Evolutionary conservation across 2,797 vertebrate species (phyloP), one percentile per base, ranked within the genome.

Genomic region (Melanotaenia parkinsoni): DNA sequence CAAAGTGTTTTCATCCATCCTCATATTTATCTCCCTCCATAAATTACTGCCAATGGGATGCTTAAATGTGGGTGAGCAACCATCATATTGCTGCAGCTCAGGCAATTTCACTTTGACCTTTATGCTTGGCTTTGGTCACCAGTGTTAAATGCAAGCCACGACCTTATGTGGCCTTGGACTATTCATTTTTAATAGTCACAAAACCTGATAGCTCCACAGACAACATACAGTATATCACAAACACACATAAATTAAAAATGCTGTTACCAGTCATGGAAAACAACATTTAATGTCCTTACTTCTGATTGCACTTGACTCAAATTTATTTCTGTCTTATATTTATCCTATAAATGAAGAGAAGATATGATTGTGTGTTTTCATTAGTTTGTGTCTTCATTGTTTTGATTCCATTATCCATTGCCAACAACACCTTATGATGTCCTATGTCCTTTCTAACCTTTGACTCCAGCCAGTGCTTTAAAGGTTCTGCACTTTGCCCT

Each of bases 21-120:
- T 69, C 81, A 79, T 74, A 86, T 93, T 94, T 94, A 95, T 93
- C 93, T 94, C 82, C 76, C 66, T 74, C 82, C 91, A 94, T 95
- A 95, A 95, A 95, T 95, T 94, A 95, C 85, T 85, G 86, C 82
- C 92, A 90, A 87, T 84, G 83, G 87, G 87, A 94, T 93, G 92
- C 92, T 92, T 92, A 92, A 90, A 94, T 91, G 85, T 82, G 86
- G 84, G 91, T 80, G 83, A 82, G 86, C 78, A 82, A 85, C 88
- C 62, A 67, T 90, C 63, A 74, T 81, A 85, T 83, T 82, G 81
- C 81, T 86, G 85, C 43, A 67, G 81, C 90, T 90, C 74, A 60
- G 87, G 90, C 89, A 88, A 87, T 92, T 93, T 88, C 90, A 91
- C 92, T 94, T 88, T 94, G 94, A 95, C 94, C 94, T 95, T 94